phyloP scores from a whole-genome alignment of 2,797 vertebrate genomes.

The Poecilia gillii region DNA sequence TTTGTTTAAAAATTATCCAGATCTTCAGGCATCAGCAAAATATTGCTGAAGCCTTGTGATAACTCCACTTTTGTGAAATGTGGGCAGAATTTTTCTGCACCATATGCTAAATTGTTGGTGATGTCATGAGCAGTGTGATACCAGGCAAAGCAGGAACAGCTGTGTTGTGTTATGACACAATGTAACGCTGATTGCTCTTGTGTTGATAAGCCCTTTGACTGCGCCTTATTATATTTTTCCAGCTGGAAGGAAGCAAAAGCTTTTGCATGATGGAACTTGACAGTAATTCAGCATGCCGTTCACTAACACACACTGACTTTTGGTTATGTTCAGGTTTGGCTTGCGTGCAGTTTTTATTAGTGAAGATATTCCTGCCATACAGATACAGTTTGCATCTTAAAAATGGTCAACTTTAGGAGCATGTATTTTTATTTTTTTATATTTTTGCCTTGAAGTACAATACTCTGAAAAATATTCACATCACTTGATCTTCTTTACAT shows the following conservation, averaged over 20 bases:
- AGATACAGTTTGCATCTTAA: background rate
- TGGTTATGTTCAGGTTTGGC: background rate
- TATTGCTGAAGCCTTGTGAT: background rate
- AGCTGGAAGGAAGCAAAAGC: constrained; percentile 39
- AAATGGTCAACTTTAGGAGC: background rate
- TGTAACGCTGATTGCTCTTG: constrained; percentile 34
- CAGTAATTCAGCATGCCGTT: constrained; percentile 42
- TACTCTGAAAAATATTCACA: background rate
- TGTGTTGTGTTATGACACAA: constrained; percentile 44
- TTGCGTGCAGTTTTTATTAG: background rate
- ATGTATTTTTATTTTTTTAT: background rate
- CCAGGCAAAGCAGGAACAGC: constrained; percentile 43
- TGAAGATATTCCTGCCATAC: background rate
- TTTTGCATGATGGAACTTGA: constrained; percentile 56
- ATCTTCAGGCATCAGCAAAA: background rate
- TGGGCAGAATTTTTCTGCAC: background rate
- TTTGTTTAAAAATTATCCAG: background rate
- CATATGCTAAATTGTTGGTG: constrained; percentile 20
- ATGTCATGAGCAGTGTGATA: constrained; percentile 17
- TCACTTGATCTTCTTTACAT: background rate
- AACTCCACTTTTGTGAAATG: background rate
- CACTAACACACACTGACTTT: constrained; percentile 7
- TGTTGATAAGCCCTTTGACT: constrained; percentile 27
- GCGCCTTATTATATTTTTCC: constrained; percentile 31
- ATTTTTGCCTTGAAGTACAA: background rate